Evolutionary conservation across 2,888 invertebrate species (phyloP).

Genomic region (Reticulitermes lucifugus): DNA sequence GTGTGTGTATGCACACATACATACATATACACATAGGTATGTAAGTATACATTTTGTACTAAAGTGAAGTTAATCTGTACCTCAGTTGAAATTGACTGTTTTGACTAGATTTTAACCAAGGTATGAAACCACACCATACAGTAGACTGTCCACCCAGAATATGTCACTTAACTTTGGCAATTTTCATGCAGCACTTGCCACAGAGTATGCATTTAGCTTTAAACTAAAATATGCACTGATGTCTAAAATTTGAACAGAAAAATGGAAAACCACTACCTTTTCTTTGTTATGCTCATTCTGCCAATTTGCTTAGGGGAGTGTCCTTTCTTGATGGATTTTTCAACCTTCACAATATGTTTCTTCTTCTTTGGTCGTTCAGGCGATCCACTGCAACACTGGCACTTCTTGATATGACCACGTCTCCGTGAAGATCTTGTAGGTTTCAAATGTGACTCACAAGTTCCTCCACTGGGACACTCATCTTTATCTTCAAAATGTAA

Average conservation of each 20-base stretch:
- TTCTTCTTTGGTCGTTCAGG: conserved; percentile 69
- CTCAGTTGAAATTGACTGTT: conserved; percentile 44
- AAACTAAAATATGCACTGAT: conserved; percentile 20
- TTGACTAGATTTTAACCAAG: conserved; percentile 47
- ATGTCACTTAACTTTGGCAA: conserved; percentile 40
- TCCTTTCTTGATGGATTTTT: conserved; percentile 46
- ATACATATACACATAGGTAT: background rate
- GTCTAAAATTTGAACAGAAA: conserved; percentile 14
- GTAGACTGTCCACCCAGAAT: conserved; percentile 17
- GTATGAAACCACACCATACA: conserved; percentile 11
- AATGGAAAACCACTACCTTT: conserved; percentile 46
- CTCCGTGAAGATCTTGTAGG: conserved; percentile 59
- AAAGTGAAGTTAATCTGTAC: conserved; percentile 51
- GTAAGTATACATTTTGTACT: conserved; percentile 49
- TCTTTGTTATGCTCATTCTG: conserved; percentile 46
- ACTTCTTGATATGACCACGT: conserved; percentile 72
- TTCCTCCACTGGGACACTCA: conserved; percentile 37
- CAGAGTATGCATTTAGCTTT: conserved; percentile 31
- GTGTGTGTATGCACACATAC: background rate
- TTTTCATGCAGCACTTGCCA: conserved; percentile 35
- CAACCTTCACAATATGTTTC: conserved; percentile 46
- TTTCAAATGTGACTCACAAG: conserved; percentile 39
- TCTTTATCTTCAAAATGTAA: conserved; percentile 27
- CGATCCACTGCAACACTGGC: conserved; percentile 72
- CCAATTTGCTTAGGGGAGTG: conserved; percentile 37